Conservation (phyloP, 2,888 invertebrate species). For the Polymixis lichenea region DNA sequence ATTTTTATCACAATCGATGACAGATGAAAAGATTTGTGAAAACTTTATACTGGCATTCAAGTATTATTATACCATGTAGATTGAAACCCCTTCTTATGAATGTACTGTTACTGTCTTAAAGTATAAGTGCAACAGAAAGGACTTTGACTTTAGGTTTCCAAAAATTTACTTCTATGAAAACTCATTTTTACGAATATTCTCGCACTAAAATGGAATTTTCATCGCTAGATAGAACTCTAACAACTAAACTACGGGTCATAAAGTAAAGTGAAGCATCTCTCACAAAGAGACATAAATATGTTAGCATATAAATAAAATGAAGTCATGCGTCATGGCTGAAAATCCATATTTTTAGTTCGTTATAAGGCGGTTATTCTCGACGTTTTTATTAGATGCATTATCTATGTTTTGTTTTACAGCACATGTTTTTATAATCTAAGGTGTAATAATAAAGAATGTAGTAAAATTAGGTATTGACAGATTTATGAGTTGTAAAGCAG, state of each 20-base stretch:
- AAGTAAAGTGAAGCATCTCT: slow-evolving; percentile 77
- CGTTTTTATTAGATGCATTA: slow-evolving; percentile 69
- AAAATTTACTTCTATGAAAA: slow-evolving; percentile 17
- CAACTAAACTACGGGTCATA: slow-evolving; percentile 68
- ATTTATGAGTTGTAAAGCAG: slow-evolving; percentile 40
- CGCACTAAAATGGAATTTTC: slow-evolving; percentile 49
- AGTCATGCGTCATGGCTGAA: slow-evolving; percentile 75
- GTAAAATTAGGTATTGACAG: slow-evolving; percentile 46
- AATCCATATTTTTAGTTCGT: slow-evolving; percentile 70
- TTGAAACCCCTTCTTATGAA: neutral
- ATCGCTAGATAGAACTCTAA: slow-evolving; percentile 57
- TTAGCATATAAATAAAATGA: slow-evolving; percentile 82
- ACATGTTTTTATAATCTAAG: slow-evolving; percentile 52
- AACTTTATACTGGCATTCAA: neutral
- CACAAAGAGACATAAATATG: slow-evolving; percentile 81
- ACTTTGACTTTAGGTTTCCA: neutral
- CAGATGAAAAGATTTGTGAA: neutral
- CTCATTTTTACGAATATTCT: slow-evolving; percentile 5
- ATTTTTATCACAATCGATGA: neutral
- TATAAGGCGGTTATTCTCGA: slow-evolving; percentile 64
- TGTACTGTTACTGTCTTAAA: neutral
- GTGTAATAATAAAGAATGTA: slow-evolving; percentile 33
- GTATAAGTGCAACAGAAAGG: neutral
- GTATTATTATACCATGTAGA: neutral
- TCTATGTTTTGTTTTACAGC: slow-evolving; percentile 64